phyloP scores from a whole-genome alignment of 2,113 vertebrate species.

The Brachirus orientalis region DNA sequence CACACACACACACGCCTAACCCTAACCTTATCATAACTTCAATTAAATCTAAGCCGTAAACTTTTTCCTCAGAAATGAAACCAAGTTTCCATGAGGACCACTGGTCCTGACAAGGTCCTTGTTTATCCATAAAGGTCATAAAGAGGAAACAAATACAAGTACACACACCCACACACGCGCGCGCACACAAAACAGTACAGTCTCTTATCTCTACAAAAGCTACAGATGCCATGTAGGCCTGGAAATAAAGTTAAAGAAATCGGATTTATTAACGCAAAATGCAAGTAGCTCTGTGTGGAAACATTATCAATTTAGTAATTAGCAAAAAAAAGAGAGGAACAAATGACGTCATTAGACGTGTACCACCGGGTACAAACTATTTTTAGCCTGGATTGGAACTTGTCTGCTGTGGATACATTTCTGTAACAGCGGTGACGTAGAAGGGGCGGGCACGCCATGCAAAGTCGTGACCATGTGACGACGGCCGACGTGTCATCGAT shows the following conservation, averaged over 20 bases:
- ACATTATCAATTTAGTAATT: slow-evolving; percentile 68
- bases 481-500: slow-evolving; percentile 19
- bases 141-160: too few relatives aligned
- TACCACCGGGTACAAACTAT: slow-evolving; percentile 73
- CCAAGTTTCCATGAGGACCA: too few relatives aligned
- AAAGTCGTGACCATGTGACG: slow-evolving; percentile 73
- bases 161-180: too few relatives aligned
- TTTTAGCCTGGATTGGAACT: slow-evolving; percentile 75
- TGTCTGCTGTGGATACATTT: slow-evolving; percentile 67
- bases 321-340: slow-evolving; percentile 65
- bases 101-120: too few relatives aligned
- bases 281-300: slow-evolving; percentile 22
- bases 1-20: too few relatives aligned
- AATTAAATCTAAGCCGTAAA: too few relatives aligned
- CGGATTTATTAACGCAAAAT: slow-evolving; percentile 2
- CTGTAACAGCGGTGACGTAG: slow-evolving; percentile 74
- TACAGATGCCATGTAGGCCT: slow-evolving; percentile 13
- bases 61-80: too few relatives aligned
- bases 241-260: slow-evolving; percentile 21
- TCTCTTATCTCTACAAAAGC: too few relatives aligned
- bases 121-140: too few relatives aligned
- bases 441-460: slow-evolving; percentile 54
- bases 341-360: slow-evolving; percentile 79
- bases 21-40: too few relatives aligned
- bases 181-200: too few relatives aligned